Evolutionary conservation across 1,140 invertebrate species (phyloP), one percentile per base, ranked within the genome.

Genomic region (Drosophila ananassae): DNA sequence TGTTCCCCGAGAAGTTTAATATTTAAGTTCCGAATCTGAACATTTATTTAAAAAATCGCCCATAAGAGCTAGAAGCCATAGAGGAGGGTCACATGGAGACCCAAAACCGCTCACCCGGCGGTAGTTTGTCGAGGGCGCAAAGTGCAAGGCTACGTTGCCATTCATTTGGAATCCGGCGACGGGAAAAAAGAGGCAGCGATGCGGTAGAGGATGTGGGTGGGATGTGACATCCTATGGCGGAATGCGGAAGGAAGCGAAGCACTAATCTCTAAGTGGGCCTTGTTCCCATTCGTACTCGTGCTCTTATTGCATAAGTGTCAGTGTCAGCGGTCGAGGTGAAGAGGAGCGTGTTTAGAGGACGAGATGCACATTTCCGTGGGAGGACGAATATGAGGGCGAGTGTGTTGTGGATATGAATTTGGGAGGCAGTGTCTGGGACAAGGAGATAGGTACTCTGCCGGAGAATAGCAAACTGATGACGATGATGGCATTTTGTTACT

Each of bases 401-500:
- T 28, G 60, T 46, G 60, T 30, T n/a, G 37, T 44, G 21, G 54
- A 25, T 39, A 34, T 55, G 53, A 25, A 39, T n/a, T 68, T 64
- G 32, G 22, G 17, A 28, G 51, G 50, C 9, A 1, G 34, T 59
- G 54, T n/a, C 17, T 50, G 52, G 39, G 44, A 37, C 10, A 12
- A 12, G 50, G 59, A 37, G 50, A 13, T 6, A 52, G 66, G n/a
- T n/a, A n/a, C 73, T 77, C 80, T 81, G 77, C 57, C 62, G 62
- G 57, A 24, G 48, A 32, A 46, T 50, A 57, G 52, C 63, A 73
- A 41, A 59, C 76, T 73, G 77, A 84, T 84, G 76, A 84, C 85
- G 79, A 83, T 83, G 77, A 84, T 85, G 74, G 73, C 81, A 79
- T 84, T 83, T 85, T 80, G 66, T 85, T 80, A 77, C 63, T 46